These are phyloP conservation scores for Rhizomys pruinosus DNA, from an alignment of 2,113 vertebrate genomes.

Conservation along the genomic window DNA sequence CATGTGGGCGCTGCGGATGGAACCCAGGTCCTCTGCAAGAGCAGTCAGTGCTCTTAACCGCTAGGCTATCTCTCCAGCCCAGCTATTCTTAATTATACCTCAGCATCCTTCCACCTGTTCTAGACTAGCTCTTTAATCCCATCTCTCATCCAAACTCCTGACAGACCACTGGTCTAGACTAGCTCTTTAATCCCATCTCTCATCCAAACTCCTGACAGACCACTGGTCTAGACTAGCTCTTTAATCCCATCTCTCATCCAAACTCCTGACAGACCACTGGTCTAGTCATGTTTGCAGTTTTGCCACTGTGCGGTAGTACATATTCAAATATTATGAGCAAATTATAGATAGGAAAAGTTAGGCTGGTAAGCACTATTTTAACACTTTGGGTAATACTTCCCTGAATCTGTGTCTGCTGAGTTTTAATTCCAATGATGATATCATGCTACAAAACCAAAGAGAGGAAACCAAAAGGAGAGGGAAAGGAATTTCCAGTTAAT, in stretches of 20 bases:
- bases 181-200: too few relatives aligned
- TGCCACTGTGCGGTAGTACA: neutral
- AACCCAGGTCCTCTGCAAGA: too few relatives aligned
- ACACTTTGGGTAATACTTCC: neutral
- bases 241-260: neutral
- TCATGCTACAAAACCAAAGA: neutral
- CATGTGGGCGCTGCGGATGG: too few relatives aligned
- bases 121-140: too few relatives aligned
- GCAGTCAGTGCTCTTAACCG: too few relatives aligned
- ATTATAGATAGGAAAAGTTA: neutral
- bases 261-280: neutral
- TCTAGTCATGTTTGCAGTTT: neutral
- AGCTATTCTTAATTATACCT: constrained; percentile 7
- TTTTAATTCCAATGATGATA: neutral
- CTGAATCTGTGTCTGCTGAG: neutral
- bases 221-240: neutral
- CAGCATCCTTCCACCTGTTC: neutral
- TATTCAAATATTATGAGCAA: constrained; percentile 36
- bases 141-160: too few relatives aligned
- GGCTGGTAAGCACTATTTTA: neutral
- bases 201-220: too few relatives aligned
- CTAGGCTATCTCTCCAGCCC: too few relatives aligned
- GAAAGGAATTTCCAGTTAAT: neutral
- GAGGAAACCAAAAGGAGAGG: neutral
- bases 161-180: too few relatives aligned